phyloP scores from a whole-genome alignment of 2,888 invertebrate genomes.

The Drosophila pseudotalamancana region DNA sequence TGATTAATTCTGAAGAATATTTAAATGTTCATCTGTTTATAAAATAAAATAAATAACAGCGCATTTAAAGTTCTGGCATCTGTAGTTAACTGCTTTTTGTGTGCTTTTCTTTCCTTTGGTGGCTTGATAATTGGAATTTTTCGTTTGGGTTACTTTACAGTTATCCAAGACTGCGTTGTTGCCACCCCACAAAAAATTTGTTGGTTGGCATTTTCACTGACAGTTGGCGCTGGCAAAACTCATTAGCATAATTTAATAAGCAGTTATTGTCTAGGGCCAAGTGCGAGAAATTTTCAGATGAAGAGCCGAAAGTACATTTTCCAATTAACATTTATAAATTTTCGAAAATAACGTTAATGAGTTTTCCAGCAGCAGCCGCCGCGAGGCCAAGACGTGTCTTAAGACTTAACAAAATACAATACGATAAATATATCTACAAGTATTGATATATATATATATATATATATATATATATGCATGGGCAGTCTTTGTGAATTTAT shows the following conservation, averaged over 20 bases:
- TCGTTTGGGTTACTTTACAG: slow-evolving; percentile 44
- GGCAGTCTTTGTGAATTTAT: slow-evolving; percentile 50
- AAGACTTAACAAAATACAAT: slow-evolving; percentile 51
- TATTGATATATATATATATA: slow-evolving; percentile 10
- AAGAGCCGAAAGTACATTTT: slow-evolving; percentile 53
- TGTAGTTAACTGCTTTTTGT: slow-evolving; percentile 16
- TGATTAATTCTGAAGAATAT: slow-evolving; percentile 1
- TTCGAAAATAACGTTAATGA: slow-evolving; percentile 77
- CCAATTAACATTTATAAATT: slow-evolving; percentile 79
- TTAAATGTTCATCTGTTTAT: not conserved
- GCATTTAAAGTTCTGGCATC: slow-evolving; percentile 21
- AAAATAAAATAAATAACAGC: slow-evolving; percentile 1
- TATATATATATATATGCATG: slow-evolving; percentile 2
- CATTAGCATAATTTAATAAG: slow-evolving; percentile 80
- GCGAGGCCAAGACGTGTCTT: slow-evolving; percentile 43
- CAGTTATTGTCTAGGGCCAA: slow-evolving; percentile 64
- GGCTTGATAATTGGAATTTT: slow-evolving; percentile 65
- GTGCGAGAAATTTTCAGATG: slow-evolving; percentile 18
- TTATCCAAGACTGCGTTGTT: slow-evolving; percentile 4
- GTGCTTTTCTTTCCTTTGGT: slow-evolving; percentile 19
- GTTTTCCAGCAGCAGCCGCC: slow-evolving; percentile 56
- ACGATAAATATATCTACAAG: slow-evolving; percentile 17
- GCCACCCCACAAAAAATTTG: slow-evolving; percentile 28
- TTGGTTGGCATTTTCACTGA: slow-evolving; percentile 59
- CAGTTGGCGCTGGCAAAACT: slow-evolving; percentile 64